phyloP scores from a whole-genome alignment of 2,797 vertebrate genomes.

The Hypotaenidia philippensis region DNA sequence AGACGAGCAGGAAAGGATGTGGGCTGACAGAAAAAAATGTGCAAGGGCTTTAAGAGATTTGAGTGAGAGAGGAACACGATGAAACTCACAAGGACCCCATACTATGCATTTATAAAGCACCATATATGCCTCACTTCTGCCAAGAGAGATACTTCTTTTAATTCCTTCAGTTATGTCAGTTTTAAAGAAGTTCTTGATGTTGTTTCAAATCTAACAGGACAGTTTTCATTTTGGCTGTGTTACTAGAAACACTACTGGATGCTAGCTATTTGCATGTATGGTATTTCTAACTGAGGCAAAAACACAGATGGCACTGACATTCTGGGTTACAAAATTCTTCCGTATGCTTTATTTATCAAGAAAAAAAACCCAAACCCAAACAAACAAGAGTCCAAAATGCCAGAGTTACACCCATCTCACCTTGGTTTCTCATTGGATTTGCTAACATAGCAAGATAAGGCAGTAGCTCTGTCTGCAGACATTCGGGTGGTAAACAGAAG shows the following conservation, averaged over 20 bases:
- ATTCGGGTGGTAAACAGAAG: constrained; percentile 89
- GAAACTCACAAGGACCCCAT: background rate
- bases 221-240: background rate
- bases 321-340: background rate
- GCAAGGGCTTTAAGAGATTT: background rate
- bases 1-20: background rate
- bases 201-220: background rate
- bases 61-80: background rate
- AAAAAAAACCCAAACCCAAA: no score
- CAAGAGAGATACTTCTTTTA: background rate
- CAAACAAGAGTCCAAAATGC: background rate
- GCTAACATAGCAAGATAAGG: constrained; percentile 91
- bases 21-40: background rate
- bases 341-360: background rate
- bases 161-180: background rate
- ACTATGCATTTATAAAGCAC: background rate
- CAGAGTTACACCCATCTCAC: constrained; percentile 71
- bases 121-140: background rate
- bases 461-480: constrained; percentile 91
- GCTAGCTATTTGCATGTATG: background rate
- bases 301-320: background rate
- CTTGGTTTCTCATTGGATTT: constrained; percentile 93
- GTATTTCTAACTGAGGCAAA: background rate
- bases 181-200: background rate
- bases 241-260: background rate